phyloP scores from a whole-genome alignment of 1,140 invertebrate genomes.

The Drosophila tani region DNA sequence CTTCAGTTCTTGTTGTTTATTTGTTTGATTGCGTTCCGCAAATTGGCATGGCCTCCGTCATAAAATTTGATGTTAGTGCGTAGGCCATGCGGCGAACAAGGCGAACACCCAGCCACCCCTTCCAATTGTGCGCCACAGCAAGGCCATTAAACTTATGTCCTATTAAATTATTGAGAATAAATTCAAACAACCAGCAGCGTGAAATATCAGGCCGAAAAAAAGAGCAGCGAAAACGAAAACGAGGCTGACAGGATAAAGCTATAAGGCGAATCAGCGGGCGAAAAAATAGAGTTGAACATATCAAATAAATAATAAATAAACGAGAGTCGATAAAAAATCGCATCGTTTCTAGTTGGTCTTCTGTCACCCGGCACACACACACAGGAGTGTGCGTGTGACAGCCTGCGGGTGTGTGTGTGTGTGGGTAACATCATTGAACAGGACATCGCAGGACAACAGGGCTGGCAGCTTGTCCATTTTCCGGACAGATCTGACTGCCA shows the following conservation, averaged over 20 bases:
- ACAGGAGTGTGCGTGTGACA: background rate
- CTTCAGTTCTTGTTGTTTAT: constrained; percentile 50
- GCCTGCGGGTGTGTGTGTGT: constrained; percentile 7
- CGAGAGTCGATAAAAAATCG: constrained; percentile 66
- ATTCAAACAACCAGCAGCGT: constrained; percentile 54
- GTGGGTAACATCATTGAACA: constrained; percentile 33
- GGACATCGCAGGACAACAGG: constrained; percentile 27
- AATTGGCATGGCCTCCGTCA: constrained; percentile 62
- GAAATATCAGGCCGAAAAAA: constrained; percentile 9
- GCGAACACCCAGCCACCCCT: constrained; percentile 1
- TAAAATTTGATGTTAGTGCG: constrained; percentile 67
- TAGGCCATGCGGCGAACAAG: constrained; percentile 22
- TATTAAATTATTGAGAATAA: constrained; percentile 76
- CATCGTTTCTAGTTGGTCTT: constrained; percentile 46
- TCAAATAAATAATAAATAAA: constrained; percentile 76
- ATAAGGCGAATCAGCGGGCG: constrained; percentile 31
- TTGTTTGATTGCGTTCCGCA: constrained; percentile 67
- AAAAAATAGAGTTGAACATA: constrained; percentile 58
- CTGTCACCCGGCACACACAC: background rate
- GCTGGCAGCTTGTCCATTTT: background rate
- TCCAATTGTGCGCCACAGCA: constrained; percentile 45
- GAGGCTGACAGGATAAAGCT: constrained; percentile 32
- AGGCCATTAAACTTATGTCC: constrained; percentile 71
- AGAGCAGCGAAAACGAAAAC: constrained; percentile 27
- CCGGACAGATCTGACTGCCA: too few species aligned